A percentile compares a stretch with the other conserved stretches of the same genome.
phyloP scores from a whole-genome alignment of 2,797 vertebrate species.

The Myotis findleyi region DNA sequence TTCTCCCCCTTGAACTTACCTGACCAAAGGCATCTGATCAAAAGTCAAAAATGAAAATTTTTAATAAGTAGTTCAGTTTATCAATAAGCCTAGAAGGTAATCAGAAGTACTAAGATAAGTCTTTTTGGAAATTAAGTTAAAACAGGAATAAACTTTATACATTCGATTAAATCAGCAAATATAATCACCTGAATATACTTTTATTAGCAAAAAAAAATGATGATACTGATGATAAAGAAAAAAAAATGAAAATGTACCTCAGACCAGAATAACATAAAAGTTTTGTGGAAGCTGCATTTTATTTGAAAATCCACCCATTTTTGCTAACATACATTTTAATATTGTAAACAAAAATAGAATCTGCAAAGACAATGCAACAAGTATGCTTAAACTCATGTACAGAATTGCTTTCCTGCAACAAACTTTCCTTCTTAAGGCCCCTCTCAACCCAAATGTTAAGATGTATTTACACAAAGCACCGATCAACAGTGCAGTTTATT shows the following conservation, averaged over 20 bases:
- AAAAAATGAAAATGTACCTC: slow-evolving; percentile 76
- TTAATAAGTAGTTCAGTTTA: slow-evolving; percentile 39
- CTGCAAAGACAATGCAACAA: slow-evolving; percentile 97
- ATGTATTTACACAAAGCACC: slow-evolving; percentile 96
- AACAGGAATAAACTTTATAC: slow-evolving; percentile 76
- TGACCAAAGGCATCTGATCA: slow-evolving; percentile 57
- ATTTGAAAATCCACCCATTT: slow-evolving; percentile 99
- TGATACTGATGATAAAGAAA: slow-evolving; percentile 46
- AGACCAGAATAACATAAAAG: slow-evolving; percentile 87
- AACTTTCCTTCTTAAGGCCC: slow-evolving; percentile 91
- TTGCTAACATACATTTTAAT: slow-evolving; percentile 97
- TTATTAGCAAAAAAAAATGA: slow-evolving; percentile 81
- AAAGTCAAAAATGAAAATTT: slow-evolving; percentile 61
- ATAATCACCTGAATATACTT: slow-evolving; percentile 77
- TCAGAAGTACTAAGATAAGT: slow-evolving; percentile 55
- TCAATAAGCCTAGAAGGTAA: slow-evolving; percentile 36
- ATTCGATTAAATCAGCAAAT: slow-evolving; percentile 85
- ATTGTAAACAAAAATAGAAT: slow-evolving; percentile 99
- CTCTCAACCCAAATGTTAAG: slow-evolving; percentile 88
- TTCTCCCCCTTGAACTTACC: slow-evolving; percentile 69
- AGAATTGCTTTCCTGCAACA: slow-evolving; percentile 96
- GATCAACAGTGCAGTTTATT: slow-evolving; percentile 95
- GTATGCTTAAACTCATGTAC: slow-evolving; percentile 95
- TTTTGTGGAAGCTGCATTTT: slow-evolving; percentile 97
- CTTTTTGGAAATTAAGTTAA: slow-evolving; percentile 67